A percentile compares a stretch with the other conserved stretches of the same genome.
These are phyloP conservation scores for Nemoura dubitans DNA, from an alignment of 2,888 invertebrate species.

Conservation along the genomic window DNA sequence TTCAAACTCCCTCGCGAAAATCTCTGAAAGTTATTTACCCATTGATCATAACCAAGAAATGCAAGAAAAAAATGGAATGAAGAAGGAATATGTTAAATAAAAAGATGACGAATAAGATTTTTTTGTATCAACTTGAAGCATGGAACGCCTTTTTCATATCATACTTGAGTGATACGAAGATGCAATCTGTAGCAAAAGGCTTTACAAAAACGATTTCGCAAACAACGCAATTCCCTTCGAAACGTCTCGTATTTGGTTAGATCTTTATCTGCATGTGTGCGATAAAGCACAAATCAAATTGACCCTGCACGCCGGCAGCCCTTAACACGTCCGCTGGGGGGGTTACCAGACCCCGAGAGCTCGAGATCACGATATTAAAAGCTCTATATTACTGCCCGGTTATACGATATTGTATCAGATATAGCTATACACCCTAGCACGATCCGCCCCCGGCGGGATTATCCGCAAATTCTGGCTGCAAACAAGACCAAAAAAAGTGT, in stretches of 20 bases:
- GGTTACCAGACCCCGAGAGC: neutral
- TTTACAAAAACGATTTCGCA: neutral
- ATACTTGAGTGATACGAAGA: neutral
- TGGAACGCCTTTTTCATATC: neutral
- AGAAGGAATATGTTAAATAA: neutral
- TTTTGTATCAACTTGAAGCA: neutral
- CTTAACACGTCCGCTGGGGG: neutral
- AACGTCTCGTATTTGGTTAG: slow-evolving; percentile 3
- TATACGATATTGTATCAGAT: slow-evolving; percentile 35
- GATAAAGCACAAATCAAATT: slow-evolving; percentile 33
- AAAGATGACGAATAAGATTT: neutral
- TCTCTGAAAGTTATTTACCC: neutral
- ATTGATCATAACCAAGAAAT: neutral
- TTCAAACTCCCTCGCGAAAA: neutral
- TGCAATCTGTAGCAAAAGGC: neutral
- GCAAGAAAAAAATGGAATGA: neutral
- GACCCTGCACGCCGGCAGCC: neutral
- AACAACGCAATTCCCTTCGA: neutral
- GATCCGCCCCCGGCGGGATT: slow-evolving; percentile 17
- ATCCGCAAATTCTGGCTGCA: slow-evolving; percentile 4
- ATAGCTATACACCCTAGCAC: too few species aligned
- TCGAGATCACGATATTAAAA: slow-evolving; percentile 45
- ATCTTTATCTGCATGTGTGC: neutral
- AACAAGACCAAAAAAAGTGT: slow-evolving; percentile 1
- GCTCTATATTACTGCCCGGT: slow-evolving; percentile 43